Evolutionary conservation across 2,797 vertebrate genomes (phyloP).

Genomic region (Sternarchorhynchus goeldii): DNA sequence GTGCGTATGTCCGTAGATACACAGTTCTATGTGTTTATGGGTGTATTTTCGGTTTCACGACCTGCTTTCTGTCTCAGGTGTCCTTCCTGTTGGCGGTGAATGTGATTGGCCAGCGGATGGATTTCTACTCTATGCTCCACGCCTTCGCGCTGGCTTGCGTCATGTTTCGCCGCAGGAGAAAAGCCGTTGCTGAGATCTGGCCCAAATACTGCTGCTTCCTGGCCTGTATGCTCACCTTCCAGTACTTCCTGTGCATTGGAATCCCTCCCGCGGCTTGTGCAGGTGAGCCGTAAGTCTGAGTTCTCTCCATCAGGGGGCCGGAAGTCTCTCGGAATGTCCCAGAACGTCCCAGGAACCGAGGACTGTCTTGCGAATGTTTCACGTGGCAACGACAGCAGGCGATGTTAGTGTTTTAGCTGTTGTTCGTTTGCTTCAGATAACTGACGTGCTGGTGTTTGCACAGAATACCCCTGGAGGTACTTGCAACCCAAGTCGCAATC

Average conservation of each 20-base stretch:
- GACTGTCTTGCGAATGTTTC: too few relatives aligned
- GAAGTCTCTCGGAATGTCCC: too few relatives aligned
- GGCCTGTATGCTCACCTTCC: conserved; percentile 90
- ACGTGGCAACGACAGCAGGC: neutral
- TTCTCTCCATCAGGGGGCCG: too few relatives aligned
- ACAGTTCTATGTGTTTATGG: neutral
- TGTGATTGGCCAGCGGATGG: conserved; percentile 97
- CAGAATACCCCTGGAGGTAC: conserved; percentile 97
- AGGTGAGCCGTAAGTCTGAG: conserved; percentile 72
- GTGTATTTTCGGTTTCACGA: neutral
- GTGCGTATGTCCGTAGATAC: neutral
- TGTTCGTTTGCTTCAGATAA: neutral
- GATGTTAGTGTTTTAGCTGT: neutral
- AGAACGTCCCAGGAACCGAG: too few relatives aligned
- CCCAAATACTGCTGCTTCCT: conserved; percentile 98
- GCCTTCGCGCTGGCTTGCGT: conserved; percentile 88
- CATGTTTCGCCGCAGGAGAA: conserved; percentile 90
- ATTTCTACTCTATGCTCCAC: conserved; percentile 96
- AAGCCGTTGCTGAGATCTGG: conserved; percentile 98
- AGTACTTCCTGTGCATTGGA: conserved; percentile 95
- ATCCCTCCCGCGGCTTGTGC: conserved; percentile 93
- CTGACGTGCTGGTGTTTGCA: conserved; percentile 44
- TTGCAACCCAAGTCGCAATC: conserved; percentile 72
- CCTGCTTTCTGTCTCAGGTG: conserved; percentile 73
- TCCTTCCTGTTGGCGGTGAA: conserved; percentile 95